phyloP scores from a whole-genome alignment of 2,888 invertebrate species.

The Octodonta nipae region DNA sequence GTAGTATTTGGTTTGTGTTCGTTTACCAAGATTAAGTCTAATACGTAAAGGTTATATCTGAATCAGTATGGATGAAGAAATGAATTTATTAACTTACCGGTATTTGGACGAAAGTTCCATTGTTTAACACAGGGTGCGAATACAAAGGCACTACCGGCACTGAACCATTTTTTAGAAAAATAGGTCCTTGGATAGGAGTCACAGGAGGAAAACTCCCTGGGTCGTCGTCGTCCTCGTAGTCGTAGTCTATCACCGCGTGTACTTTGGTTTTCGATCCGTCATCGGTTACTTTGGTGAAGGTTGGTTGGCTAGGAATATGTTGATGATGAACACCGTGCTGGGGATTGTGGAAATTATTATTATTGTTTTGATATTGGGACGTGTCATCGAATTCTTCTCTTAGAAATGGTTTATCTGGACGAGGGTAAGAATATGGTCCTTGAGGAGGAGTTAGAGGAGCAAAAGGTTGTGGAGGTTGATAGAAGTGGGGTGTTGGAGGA shows the following conservation, averaged over 20 bases:
- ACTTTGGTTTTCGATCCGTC: conserved; percentile 44
- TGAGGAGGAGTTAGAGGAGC: conserved; percentile 14
- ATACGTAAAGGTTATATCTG: too few relatives aligned
- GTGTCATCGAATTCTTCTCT: conserved; percentile 29
- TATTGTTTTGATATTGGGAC: conserved; percentile 2
- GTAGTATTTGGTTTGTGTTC: neutral
- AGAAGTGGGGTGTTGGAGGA: conserved; percentile 23
- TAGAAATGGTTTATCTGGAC: conserved; percentile 30
- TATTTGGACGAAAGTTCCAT: conserved; percentile 78
- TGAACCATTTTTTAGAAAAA: conserved; percentile 68
- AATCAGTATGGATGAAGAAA: too few relatives aligned
- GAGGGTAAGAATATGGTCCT: conserved; percentile 29
- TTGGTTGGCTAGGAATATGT: conserved; percentile 30
- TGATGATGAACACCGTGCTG: conserved; percentile 1
- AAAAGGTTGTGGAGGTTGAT: conserved; percentile 18
- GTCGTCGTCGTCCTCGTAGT: conserved; percentile 49
- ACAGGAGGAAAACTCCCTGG: conserved; percentile 38
- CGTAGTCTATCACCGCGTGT: conserved; percentile 61
- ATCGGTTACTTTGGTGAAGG: conserved; percentile 51
- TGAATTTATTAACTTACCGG: conserved; percentile 58
- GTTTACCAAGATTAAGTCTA: too few relatives aligned
- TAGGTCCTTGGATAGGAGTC: conserved; percentile 80
- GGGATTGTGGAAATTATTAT: too few relatives aligned
- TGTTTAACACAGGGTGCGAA: conserved; percentile 71
- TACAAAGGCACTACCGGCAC: conserved; percentile 79